Base-by-base conservation (phyloP, 53 echinoderm and acorn worm species). In the Echinometra lucunter region DNA sequence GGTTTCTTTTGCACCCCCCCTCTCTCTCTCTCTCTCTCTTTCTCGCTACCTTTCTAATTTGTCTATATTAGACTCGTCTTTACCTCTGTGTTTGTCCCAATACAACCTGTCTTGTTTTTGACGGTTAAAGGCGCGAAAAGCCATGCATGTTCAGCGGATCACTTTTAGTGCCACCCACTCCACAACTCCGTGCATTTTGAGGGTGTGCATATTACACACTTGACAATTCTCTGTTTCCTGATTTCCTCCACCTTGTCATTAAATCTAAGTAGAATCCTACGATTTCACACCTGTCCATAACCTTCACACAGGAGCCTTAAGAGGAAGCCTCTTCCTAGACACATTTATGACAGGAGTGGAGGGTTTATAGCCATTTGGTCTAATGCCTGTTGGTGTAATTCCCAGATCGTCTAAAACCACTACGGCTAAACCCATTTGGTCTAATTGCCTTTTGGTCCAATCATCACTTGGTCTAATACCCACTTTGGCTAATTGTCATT, bases 321-420 rank as follows among this genome's bases (percentile, higher is more conserved):
- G 35, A 18, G 21, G 23, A 21, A 38, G 78, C 78, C 21, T 78
- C 78, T 40, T 40, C 21, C 38, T 18, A 35, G 78, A 78, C 78
- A 78, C 42, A 78, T 78, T 78, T 78, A 78, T 78, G 78, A 6
- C 42, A 78, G 78, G 78, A 42, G 78, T 18, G n/a, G n/a, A n/a
- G n/a, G n/a, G n/a, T n/a, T n/a, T n/a, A n/a, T n/a, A n/a, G n/a
- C n/a, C n/a, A n/a, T n/a, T n/a, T n/a, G n/a, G n/a, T n/a, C n/a
- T n/a, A n/a, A n/a, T n/a, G n/a, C n/a, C n/a, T n/a, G n/a, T n/a
- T n/a, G n/a, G n/a, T n/a, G n/a, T n/a, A n/a, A n/a, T n/a, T n/a
- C n/a, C n/a, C n/a, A n/a, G n/a, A n/a, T n/a, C n/a, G n/a, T n/a
- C n/a, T n/a, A n/a, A n/a, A n/a, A n/a, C n/a, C n/a, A n/a, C n/a